Conservation (phyloP, 2,797 vertebrate genomes). For the Tachyglossus aculeatus region DNA sequence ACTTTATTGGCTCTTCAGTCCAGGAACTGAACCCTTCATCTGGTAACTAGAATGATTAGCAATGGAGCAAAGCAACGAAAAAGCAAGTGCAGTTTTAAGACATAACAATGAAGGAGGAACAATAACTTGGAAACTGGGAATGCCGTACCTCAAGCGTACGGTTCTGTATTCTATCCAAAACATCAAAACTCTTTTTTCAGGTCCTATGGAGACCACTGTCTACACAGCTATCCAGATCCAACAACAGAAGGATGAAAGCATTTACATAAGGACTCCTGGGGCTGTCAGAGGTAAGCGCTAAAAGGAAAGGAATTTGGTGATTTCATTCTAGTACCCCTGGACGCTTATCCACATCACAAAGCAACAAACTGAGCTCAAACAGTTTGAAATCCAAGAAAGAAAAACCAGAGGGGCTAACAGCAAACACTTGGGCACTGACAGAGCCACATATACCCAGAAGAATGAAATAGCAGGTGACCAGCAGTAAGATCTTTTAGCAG, state of each 20-base stretch:
- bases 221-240: too few relatives aligned
- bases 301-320: constrained; percentile 18
- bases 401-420: not conserved
- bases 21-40: too few relatives aligned
- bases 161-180: not conserved
- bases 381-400: constrained; percentile 39
- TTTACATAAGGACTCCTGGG: not conserved
- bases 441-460: not conserved
- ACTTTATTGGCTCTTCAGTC: too few relatives aligned
- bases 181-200: not conserved
- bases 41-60: not conserved
- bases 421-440: not conserved
- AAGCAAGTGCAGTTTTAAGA: not conserved
- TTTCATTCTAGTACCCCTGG: constrained; percentile 51
- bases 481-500: not conserved
- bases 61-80: not conserved
- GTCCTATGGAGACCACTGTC: not conserved
- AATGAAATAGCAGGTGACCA: not conserved
- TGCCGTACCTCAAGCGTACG: not conserved
- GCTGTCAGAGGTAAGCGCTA: not conserved
- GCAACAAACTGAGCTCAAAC: not conserved
- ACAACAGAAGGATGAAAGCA: too few relatives aligned
- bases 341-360: constrained; percentile 51
- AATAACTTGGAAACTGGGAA: not conserved
- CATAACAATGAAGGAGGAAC: not conserved